Evolutionary conservation across 2,113 vertebrate genomes (phyloP), one percentile per base, ranked within the genome.

Genomic region (Phycodurus eques): DNA sequence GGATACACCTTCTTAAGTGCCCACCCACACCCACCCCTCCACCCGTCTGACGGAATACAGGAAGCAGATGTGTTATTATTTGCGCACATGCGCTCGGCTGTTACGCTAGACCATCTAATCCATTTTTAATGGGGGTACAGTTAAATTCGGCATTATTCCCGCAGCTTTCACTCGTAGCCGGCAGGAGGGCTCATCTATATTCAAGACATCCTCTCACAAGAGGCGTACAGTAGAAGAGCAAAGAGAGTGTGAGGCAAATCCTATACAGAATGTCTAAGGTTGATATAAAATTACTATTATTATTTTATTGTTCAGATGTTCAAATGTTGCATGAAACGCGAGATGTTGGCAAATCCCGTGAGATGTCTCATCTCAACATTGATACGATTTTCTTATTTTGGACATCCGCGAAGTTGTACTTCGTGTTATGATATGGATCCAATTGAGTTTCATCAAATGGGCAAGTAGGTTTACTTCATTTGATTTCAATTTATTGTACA

Each of bases 121-220:
- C 22, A 74, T 70, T 63, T 75, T 67, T 67, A 20, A 70, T 65
- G 46, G 73, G 49, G 81, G 74, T 44, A 67, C 63, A 57, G 65
- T 73, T 43, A 42, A 70, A 31, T 59, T 59, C n/a, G 43, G 19
- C 79, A 69, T 65, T 56, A 51, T 73, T 74, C 77, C n/a, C 46
- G 47, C 2, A 3, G 46, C 33, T 56, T 77, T 73, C 70, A 72
- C 47, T 73, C 43, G 70, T 22, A 47, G 31, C 80, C 82, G 84
- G 75, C 42, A 82, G 79, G 77, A 79, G 80, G 54, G 69, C 0
- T 9, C 7, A 57, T 70, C 20, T 9, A 71, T 67, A 81, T 76
- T 73, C 31, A 54, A 70, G 47, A 62, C 65, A 78, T 54, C 60
- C 43, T 74, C 42, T 78, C 78, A 71, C 75, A 69, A 17, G 39